Evolutionary conservation across 2,888 invertebrate genomes (phyloP), one percentile per base, ranked within the genome.

Genomic region (Machimus atricapillus): DNA sequence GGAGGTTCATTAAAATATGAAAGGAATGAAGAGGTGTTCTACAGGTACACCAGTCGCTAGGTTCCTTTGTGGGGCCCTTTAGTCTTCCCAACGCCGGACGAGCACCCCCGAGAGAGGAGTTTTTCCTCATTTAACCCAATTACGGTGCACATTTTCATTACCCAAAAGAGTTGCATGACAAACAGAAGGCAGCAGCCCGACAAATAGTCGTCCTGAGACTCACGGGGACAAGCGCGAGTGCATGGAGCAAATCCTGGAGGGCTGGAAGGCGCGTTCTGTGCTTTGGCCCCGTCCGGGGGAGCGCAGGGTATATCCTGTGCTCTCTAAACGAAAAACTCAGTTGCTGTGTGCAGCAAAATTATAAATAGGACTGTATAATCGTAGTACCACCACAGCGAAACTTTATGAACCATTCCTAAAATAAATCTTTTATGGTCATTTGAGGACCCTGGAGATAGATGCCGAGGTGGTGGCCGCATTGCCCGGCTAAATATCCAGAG

Each of bases 371-470:
- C 66, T 19, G 40, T 16, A 16, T 46, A 79, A 37, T 77, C 34
- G 77, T 19, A 27, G 6, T 31, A 46, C n/a, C n/a, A 16, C 34
- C 14, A 85, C 31, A 74, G n/a, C 14, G 46, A 46, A 73, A 85
- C 43, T 8, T 85, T 66, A 74, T 85, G 74, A 74, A 85, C 58
- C 40, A 73, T 31, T 16, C 43, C 46, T 31, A 40, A 85, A 74
- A 85, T 85, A 85, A 85, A 85, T 85, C 85, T 85, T 85, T 85
- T 85, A 85, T 85, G 85, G 85, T 85, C 74, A 85, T 85, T 85
- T 85, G 73, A 85, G 74, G 23, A 34, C 82, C 58, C 82, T 27
- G 37, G 66, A 83, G 66, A 66, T 83, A 58, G 37, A 83, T 37
- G 40, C 1, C n/a, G 52, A 56, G 34, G 58, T 56, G 82, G 66